Percentiles rank a stretch among this genome's conserved stretches.
phyloP scores from a whole-genome alignment of 2,797 vertebrate species.

The Neopelma chrysocephalum region DNA sequence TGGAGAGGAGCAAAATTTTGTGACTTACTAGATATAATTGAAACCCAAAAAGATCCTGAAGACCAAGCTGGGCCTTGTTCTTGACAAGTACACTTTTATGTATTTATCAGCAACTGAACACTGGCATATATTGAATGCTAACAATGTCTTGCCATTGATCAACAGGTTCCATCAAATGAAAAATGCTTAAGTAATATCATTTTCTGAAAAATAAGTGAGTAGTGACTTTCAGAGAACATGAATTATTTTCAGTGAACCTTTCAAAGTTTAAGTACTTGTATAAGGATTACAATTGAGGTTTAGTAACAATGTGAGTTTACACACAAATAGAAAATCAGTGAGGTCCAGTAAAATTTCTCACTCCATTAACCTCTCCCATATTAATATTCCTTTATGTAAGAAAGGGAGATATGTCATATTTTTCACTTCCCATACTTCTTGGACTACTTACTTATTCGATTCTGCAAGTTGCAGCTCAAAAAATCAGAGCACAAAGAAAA shows the following conservation, averaged over 20 bases:
- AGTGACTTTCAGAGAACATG: not conserved
- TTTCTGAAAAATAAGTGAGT: not conserved
- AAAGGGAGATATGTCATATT: not conserved
- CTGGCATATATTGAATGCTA: not conserved
- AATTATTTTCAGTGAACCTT: not conserved
- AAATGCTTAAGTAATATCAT: not conserved
- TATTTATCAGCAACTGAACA: not conserved
- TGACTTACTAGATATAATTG: not conserved
- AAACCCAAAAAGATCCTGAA: not conserved
- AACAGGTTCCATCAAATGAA: not conserved
- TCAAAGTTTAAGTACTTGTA: not conserved
- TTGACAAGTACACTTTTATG: not conserved
- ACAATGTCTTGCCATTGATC: not conserved
- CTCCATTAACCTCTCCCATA: not conserved
- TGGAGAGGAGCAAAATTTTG: not conserved
- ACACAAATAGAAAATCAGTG: not conserved
- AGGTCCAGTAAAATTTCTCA: not conserved
- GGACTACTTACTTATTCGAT: not conserved
- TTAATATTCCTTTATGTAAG: not conserved
- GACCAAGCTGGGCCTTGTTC: not conserved
- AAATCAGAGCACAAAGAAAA: not conserved
- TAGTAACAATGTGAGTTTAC: not conserved
- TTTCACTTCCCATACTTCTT: not conserved
- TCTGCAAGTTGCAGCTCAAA: not conserved
- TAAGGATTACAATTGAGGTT: not conserved